A percentile compares a stretch with the other conserved stretches of the same genome.
These are phyloP conservation scores for Mythimna albipuncta DNA, from an alignment of 2,888 invertebrate species.

Conservation along the genomic window DNA sequence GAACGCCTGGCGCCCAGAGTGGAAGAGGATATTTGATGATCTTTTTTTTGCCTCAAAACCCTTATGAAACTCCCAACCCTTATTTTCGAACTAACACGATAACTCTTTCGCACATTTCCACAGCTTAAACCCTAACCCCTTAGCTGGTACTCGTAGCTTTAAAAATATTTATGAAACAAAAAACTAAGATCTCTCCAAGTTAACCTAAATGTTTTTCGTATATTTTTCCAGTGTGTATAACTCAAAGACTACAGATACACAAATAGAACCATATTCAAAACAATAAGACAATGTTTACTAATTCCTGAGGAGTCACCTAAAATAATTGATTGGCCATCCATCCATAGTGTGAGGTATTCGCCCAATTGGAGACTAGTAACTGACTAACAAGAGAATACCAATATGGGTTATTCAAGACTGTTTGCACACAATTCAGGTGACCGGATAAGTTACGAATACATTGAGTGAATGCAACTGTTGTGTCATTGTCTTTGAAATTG, in stretches of 20 bases:
- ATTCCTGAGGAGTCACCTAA: slow-evolving; percentile 14
- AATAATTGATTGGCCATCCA: slow-evolving; percentile 26
- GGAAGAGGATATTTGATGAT: too few relatives aligned
- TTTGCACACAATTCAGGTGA: slow-evolving; percentile 42
- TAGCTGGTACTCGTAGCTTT: too few relatives aligned
- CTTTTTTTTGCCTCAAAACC: too few relatives aligned
- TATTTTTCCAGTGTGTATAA: too few relatives aligned
- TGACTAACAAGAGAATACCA: slow-evolving; percentile 10
- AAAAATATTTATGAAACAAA: too few relatives aligned
- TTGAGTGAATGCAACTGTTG: slow-evolving; percentile 26
- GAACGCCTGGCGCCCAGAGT: too few relatives aligned
- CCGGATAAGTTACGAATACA: slow-evolving; percentile 20
- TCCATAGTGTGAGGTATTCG: slow-evolving; percentile 9
- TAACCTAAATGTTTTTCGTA: too few relatives aligned
- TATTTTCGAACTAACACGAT: too few relatives aligned
- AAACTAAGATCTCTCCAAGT: too few relatives aligned
- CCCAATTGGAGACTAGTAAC: slow-evolving; percentile 29
- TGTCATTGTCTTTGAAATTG: slow-evolving; percentile 13
- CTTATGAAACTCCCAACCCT: too few relatives aligned
- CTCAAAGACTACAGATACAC: neutral
- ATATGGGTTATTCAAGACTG: slow-evolving; percentile 19
- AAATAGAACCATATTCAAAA: slow-evolving; percentile 2
- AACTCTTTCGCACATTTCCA: too few relatives aligned
- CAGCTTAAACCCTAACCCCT: too few relatives aligned
- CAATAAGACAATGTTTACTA: slow-evolving; percentile 33